phyloP scores from a whole-genome alignment of 2,888 invertebrate species.

The Laothoe populi region DNA sequence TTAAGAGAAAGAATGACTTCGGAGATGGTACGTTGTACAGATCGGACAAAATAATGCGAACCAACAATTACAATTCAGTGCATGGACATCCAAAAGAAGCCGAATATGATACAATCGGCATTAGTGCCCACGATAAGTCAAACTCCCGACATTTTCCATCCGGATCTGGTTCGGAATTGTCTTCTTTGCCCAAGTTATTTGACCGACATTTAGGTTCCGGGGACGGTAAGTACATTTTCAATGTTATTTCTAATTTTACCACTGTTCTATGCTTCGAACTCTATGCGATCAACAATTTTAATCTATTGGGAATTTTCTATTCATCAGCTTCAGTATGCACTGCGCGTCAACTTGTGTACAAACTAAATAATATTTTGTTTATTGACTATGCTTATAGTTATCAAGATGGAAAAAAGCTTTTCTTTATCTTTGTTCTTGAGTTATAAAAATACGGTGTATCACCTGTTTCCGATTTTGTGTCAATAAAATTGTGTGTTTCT shows the following conservation, averaged over 20 bases:
- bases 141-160: slow-evolving; percentile 64
- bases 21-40: slow-evolving; percentile 69
- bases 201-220: slow-evolving; percentile 74
- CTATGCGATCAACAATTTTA: slow-evolving; percentile 47
- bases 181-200: slow-evolving; percentile 65
- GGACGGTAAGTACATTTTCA: slow-evolving; percentile 67
- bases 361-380: neutral
- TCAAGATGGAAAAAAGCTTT: neutral
- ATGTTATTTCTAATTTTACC: slow-evolving; percentile 30
- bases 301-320: slow-evolving; percentile 48
- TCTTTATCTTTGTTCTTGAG: neutral
- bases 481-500: neutral
- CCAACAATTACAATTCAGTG: slow-evolving; percentile 64
- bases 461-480: neutral
- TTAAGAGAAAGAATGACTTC: slow-evolving; percentile 76
- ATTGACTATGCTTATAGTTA: slow-evolving; percentile 6
- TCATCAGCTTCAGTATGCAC: slow-evolving; percentile 51
- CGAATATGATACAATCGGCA: slow-evolving; percentile 61
- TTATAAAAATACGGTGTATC: neutral
- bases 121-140: slow-evolving; percentile 58
- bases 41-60: slow-evolving; percentile 75
- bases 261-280: slow-evolving; percentile 45
- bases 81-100: slow-evolving; percentile 61
- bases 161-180: slow-evolving; percentile 61
- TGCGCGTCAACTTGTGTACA: slow-evolving; percentile 32